phyloP scores from a whole-genome alignment of 2,888 invertebrate species.

The Harpalus rufipes region DNA sequence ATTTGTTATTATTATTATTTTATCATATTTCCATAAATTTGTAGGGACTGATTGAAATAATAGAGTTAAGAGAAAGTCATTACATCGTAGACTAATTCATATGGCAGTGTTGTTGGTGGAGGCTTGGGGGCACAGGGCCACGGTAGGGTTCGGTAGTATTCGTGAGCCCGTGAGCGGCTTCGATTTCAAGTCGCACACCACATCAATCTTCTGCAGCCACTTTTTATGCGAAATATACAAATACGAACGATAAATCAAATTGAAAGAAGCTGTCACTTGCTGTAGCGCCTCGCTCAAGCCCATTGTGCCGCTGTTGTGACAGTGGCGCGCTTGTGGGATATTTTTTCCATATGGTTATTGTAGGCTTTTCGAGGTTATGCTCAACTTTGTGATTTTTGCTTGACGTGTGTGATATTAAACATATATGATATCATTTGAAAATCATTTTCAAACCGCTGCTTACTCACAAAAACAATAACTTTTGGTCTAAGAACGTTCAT shows the following conservation, averaged over 20 bases:
- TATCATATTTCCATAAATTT: neutral
- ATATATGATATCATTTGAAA: too few species aligned
- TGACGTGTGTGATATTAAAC: too few species aligned
- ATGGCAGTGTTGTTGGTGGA: neutral
- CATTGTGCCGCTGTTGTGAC: conserved; percentile 50
- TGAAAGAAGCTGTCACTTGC: conserved; percentile 68
- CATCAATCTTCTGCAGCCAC: conserved; percentile 68
- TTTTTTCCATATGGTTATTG: neutral
- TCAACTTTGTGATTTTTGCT: too few species aligned
- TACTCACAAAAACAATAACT: too few species aligned
- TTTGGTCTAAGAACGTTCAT: too few species aligned
- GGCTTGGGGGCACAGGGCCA: neutral
- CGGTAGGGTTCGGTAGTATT: conserved; percentile 21
- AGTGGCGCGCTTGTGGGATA: conserved; percentile 21
- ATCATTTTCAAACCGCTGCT: too few species aligned
- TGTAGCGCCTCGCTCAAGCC: conserved; percentile 64
- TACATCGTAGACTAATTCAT: conserved; percentile 19
- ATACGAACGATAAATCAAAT: conserved; percentile 69
- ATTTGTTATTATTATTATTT: too few species aligned
- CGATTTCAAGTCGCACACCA: conserved; percentile 67
- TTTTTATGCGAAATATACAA: conserved; percentile 69
- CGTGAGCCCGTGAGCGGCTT: conserved; percentile 32
- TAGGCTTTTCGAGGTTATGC: too few species aligned
- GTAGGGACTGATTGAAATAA: neutral
- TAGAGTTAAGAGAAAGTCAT: neutral